Evolutionary conservation across 2,113 vertebrate genomes (phyloP).

Genomic region (Enhydra lutris): DNA sequence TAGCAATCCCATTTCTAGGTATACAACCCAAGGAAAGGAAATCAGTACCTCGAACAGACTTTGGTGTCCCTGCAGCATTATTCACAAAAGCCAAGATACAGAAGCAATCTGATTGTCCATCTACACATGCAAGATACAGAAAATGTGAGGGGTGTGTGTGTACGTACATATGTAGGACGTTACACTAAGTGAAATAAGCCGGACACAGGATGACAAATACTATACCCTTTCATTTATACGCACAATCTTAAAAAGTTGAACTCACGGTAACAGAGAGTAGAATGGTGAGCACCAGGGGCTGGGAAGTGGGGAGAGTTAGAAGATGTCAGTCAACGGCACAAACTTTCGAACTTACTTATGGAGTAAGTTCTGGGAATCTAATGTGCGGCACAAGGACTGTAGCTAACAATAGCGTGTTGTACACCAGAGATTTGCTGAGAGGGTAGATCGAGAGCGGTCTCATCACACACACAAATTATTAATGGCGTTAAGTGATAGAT

Average conservation of each 20-base stretch:
- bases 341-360: neutral
- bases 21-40: neutral
- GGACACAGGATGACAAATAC: neutral
- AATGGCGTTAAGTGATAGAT: neutral
- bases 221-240: neutral
- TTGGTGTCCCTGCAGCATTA: neutral
- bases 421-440: neutral
- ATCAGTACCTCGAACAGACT: neutral
- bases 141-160: neutral
- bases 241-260: neutral
- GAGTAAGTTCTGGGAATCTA: neutral
- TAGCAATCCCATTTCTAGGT: neutral
- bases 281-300: neutral
- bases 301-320: neutral
- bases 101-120: neutral
- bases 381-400: too few relatives aligned
- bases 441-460: neutral
- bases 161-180: neutral
- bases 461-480: neutral
- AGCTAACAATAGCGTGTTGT: too few relatives aligned
- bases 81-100: neutral
- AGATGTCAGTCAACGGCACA: neutral
- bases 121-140: neutral
- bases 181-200: neutral
- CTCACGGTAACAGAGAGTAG: neutral